Conservation (phyloP, 2,797 vertebrate species). For the Malurus leucopterus region DNA sequence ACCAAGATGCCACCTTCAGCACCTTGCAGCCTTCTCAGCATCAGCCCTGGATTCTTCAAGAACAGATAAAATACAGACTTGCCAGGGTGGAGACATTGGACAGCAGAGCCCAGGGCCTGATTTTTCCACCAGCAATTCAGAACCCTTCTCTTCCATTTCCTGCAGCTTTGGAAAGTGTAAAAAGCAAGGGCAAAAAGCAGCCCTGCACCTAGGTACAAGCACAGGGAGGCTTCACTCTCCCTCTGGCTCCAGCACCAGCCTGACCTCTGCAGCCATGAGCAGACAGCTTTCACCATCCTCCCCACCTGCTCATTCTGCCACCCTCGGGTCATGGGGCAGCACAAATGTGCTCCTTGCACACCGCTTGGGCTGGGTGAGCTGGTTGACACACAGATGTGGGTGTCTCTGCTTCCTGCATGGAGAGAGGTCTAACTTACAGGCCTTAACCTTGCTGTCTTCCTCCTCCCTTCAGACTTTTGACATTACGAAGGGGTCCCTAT, state of each 20-base stretch:
- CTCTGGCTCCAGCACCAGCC: background rate
- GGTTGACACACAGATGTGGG: rapidly evolving
- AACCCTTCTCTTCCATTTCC: background rate
- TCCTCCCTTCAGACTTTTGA: background rate
- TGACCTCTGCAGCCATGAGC: background rate
- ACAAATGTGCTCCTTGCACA: rapidly evolving
- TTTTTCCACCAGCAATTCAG: background rate
- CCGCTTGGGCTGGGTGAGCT: background rate
- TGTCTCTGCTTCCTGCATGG: background rate
- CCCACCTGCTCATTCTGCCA: background rate
- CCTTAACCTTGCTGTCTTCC: background rate
- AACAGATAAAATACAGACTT: background rate
- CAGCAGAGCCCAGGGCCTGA: background rate
- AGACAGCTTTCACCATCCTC: background rate
- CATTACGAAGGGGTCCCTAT: background rate
- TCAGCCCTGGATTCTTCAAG: background rate
- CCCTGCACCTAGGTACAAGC: background rate
- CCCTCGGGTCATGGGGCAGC: rapidly evolving
- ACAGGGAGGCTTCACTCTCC: background rate
- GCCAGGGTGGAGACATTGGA: rapidly evolving
- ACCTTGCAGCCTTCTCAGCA: background rate
- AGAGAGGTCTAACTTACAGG: background rate
- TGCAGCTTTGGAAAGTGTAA: background rate
- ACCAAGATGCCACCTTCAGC: background rate
- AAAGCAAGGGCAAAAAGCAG: background rate